A percentile compares a stretch with the other conserved stretches of the same genome.
Conservation (phyloP, 1,140 invertebrate genomes). For the Drosophila biarmipes region DNA sequence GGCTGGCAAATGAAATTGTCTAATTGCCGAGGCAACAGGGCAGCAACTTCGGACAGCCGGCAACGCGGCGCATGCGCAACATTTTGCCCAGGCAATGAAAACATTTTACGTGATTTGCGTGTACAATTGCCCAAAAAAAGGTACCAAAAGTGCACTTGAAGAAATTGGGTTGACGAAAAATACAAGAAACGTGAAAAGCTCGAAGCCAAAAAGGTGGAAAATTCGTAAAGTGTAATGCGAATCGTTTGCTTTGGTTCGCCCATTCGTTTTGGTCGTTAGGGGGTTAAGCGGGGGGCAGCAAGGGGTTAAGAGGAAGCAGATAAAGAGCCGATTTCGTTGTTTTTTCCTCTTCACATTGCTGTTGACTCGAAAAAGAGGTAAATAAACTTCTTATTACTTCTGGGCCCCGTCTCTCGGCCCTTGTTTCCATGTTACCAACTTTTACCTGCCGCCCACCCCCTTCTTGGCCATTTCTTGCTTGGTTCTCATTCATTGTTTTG, state of each 20-base stretch:
- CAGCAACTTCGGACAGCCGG: conserved; percentile 34
- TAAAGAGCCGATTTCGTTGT: conserved; percentile 1
- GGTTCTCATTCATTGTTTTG: conserved; percentile 25
- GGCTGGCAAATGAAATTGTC: conserved; percentile 44
- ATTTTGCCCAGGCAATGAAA: conserved; percentile 38
- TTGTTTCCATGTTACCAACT: not conserved
- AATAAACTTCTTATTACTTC: conserved; percentile 42
- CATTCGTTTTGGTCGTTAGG: conserved; percentile 4
- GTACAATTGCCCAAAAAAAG: conserved; percentile 34
- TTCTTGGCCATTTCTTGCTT: conserved; percentile 2
- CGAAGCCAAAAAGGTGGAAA: conserved; percentile 14
- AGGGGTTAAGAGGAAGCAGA: not conserved
- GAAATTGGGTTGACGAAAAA: not conserved
- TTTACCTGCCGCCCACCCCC: not conserved
- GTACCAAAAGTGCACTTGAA: conserved; percentile 1
- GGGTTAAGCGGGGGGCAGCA: not conserved
- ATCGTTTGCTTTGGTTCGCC: conserved; percentile 8
- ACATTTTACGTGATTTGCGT: conserved; percentile 72
- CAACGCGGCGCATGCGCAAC: conserved; percentile 50
- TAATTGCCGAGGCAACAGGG: conserved; percentile 43
- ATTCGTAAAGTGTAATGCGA: conserved; percentile 29
- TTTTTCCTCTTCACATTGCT: conserved; percentile 5
- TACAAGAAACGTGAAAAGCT: not conserved
- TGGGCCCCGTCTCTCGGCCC: not conserved
- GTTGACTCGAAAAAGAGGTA: conserved; percentile 17